Base-by-base conservation (phyloP, 2,113 vertebrate species). In the Edolisoma coerulescens region DNA sequence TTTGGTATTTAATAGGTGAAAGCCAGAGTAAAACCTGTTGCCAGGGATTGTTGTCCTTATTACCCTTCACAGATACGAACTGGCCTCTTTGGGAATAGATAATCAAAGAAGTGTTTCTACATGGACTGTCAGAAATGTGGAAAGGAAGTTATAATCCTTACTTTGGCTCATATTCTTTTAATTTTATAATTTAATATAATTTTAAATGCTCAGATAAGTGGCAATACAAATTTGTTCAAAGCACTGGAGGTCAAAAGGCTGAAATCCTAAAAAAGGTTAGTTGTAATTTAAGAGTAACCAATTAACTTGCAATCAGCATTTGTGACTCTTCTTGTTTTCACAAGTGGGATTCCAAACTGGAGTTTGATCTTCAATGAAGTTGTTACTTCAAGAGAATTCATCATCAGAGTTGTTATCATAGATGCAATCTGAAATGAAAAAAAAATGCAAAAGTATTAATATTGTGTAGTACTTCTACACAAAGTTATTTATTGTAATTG, bases 391-490 rank as follows among this genome's bases (percentile, higher is more conserved):
- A n/a, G 3, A 82, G 32, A 79, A 45, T 53, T 57, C 82, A 57
- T 8, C 33, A 54, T 97, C 97, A 98, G 33, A 18, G 91, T 98
- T 97, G 3, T 98, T 99, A 90, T 98, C 98, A 68, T 98, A 99
- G 97, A 99, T 97, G 42, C 97, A 98, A 59, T 96, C 98, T 99
- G 97, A 57, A 95, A 68, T 96, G 27, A 57, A 95, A 96, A 71
- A 84, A 73, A 50, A 86, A 83, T 13, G 45, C 16, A 87, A 63
- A 88, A 81, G 18, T 56, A 70, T 90, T 68, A 76, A 13, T 75
- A 52, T 70, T 71, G 23, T 37, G 32, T 71, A 84, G 52, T 77
- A 69, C 23, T 83, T 59, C 3, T 5, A 52, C 30, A 68, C 37
- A 83, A 78, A 74, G 11, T 54, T 71, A 76, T 70, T 84, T 41